Evolutionary conservation across 2,797 vertebrate genomes (phyloP), one percentile per base, ranked within the genome.

Genomic region (Danio aesculapii): DNA sequence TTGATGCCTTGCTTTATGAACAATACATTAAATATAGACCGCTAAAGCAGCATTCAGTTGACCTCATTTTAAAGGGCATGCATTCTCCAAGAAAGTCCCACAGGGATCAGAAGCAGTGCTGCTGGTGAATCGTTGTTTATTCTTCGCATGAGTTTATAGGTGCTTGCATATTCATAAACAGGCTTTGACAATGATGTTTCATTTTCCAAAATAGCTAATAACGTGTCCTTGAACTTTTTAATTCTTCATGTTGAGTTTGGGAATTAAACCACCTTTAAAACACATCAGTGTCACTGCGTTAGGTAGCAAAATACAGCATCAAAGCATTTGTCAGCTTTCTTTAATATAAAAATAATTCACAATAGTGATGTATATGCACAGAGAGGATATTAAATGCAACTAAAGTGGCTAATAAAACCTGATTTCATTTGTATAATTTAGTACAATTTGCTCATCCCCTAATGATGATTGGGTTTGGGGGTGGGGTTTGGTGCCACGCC

Each of bases 11-110:
- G n/a, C 19, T 21, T 43, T 43, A 53, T n/a, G 46, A 79, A 53
- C 30, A 14, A 43, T 44, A 64, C 59, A 49, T 62, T 43, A 43
- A 43, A 52, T 67, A 74, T 61, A 49, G 71, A 61, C 64, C 16
- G 50, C 75, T 67, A 47, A 62, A 66, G 43, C 19, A 66, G 13
- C 49, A n/a, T 19, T 39, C 58, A 58, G 19, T 55, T 82, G 66
- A 69, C 47, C 64, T 77, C 39, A 17, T 75, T 70, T 82, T 46
- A 82, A 69, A 75, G 57, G 73, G 50, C 80, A 77, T 68, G 61
- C n/a, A 16, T 59, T 59, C 17, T 8, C 43, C 6, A 21, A 52
- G 73, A 50, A 47, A 39, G 61, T 46, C 62, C 70, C 30, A 58
- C 19, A 47, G 72, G 49, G 49, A 69, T 50, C 64, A 69, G 19